Percentiles rank a stretch among this genome's conserved stretches.
Conservation (phyloP, 2,888 invertebrate species). For the Masnerella sp. region DNA sequence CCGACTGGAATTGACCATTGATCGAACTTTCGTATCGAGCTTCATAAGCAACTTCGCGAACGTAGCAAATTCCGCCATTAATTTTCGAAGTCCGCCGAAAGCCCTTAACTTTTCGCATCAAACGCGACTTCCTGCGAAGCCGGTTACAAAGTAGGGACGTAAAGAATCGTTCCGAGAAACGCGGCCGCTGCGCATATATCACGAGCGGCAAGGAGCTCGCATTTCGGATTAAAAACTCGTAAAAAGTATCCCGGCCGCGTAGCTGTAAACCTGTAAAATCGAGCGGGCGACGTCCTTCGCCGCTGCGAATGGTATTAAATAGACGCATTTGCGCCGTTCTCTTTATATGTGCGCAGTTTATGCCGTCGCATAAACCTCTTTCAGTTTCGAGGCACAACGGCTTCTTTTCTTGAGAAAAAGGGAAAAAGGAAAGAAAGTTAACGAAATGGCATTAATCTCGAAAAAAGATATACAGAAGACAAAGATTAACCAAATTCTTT, state of each 20-base stretch:
- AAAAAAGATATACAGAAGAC: too few species aligned
- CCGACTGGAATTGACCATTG: too few species aligned
- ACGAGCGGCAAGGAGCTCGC: slow-evolving; percentile 5
- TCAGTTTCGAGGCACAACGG: slow-evolving; percentile 56
- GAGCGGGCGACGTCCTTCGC: slow-evolving; percentile 54
- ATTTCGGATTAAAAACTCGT: slow-evolving; percentile 35
- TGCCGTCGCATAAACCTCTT: slow-evolving; percentile 59
- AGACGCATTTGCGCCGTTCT: slow-evolving; percentile 57
- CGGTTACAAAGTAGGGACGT: not conserved
- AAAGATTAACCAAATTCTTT: too few species aligned
- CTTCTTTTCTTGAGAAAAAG: too few species aligned
- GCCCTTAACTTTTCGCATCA: not conserved
- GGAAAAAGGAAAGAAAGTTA: too few species aligned
- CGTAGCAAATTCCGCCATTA: too few species aligned
- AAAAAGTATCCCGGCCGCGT: slow-evolving; percentile 35
- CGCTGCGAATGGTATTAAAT: slow-evolving; percentile 53
- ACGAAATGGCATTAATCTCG: too few species aligned
- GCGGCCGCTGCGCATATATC: slow-evolving; percentile 21
- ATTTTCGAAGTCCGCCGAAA: too few species aligned
- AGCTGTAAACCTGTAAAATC: slow-evolving; percentile 49
- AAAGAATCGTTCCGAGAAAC: slow-evolving; percentile 13
- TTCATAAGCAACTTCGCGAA: too few species aligned
- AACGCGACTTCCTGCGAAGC: too few species aligned
- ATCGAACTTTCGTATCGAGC: too few species aligned
- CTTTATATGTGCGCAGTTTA: slow-evolving; percentile 56